Percentiles rank a stretch among this genome's conserved stretches.
These are phyloP conservation scores for Anhinga rufa DNA, from an alignment of 2,113 vertebrate genomes.

Conservation along the genomic window DNA sequence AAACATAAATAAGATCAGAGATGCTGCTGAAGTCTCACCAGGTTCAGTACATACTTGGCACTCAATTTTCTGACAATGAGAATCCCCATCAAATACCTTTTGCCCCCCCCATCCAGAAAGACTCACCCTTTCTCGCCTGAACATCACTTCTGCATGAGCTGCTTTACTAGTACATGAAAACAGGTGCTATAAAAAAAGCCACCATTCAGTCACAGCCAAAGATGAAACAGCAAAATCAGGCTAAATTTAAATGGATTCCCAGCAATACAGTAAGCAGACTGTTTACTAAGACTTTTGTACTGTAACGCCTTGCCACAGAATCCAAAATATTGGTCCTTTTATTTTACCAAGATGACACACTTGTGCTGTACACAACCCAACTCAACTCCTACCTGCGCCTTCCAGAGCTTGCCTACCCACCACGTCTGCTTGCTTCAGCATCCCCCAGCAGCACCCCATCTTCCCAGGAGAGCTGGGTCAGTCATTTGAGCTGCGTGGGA, in stretches of 20 bases:
- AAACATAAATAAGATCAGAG: not conserved
- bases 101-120: not conserved
- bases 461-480: not conserved
- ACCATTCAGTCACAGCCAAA: not conserved
- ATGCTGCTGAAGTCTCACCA: not conserved
- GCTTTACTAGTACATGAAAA: not conserved
- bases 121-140: not conserved
- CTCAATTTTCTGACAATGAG: not conserved
- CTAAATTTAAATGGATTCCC: not conserved
- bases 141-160: not conserved
- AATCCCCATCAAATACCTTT: not conserved
- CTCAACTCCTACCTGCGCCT: not conserved
- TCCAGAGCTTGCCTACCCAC: not conserved
- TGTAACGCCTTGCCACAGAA: not conserved
- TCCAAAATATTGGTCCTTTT: not conserved
- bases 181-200: not conserved
- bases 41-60: not conserved
- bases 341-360: not conserved
- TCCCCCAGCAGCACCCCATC: not conserved
- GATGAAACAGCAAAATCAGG: not conserved
- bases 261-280: fast-evolving
- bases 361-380: not conserved
- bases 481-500: not conserved
- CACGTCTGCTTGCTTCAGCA: not conserved
- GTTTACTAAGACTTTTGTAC: not conserved